Conservation (phyloP, 2,888 invertebrate genomes). For the Panzeria rudis region DNA sequence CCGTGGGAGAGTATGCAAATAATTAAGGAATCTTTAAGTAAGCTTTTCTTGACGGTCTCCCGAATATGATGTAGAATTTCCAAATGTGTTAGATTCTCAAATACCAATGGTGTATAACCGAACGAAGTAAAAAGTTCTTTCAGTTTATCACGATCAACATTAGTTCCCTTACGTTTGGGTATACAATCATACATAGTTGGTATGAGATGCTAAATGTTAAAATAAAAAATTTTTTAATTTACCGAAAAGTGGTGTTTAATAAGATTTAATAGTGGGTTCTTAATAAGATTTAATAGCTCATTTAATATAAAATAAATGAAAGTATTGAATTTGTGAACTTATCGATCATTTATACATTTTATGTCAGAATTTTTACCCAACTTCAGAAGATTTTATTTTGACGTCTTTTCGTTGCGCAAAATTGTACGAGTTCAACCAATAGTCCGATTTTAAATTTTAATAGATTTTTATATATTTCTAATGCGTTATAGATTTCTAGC, state of each 20-base stretch:
- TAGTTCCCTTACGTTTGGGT: conserved; percentile 78
- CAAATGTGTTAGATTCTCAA: conserved; percentile 78
- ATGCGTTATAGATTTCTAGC: too few relatives aligned
- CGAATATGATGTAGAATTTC: conserved; percentile 77
- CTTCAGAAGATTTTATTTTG: too few relatives aligned
- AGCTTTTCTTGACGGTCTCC: conserved; percentile 76
- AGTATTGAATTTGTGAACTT: too few relatives aligned
- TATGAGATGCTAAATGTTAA: conserved; percentile 74
- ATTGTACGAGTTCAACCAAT: too few relatives aligned
- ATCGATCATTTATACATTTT: too few relatives aligned
- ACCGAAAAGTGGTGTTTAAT: too few relatives aligned
- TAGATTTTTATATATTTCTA: too few relatives aligned
- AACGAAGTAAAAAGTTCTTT: conserved; percentile 77
- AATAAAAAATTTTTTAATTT: not conserved
- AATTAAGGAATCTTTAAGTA: conserved; percentile 80
- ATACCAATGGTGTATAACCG: conserved; percentile 77
- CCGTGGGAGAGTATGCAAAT: conserved; percentile 82
- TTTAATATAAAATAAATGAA: too few relatives aligned
- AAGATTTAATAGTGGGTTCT: too few relatives aligned
- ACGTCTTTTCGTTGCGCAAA: too few relatives aligned
- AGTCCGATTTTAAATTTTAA: too few relatives aligned
- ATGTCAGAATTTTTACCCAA: not conserved
- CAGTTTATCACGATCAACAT: conserved; percentile 77
- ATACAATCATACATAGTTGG: conserved; percentile 67
- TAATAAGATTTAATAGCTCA: too few relatives aligned